Evolutionary conservation across 2,888 invertebrate genomes (phyloP).

Genomic region (Yponomeuta cagnagella): DNA sequence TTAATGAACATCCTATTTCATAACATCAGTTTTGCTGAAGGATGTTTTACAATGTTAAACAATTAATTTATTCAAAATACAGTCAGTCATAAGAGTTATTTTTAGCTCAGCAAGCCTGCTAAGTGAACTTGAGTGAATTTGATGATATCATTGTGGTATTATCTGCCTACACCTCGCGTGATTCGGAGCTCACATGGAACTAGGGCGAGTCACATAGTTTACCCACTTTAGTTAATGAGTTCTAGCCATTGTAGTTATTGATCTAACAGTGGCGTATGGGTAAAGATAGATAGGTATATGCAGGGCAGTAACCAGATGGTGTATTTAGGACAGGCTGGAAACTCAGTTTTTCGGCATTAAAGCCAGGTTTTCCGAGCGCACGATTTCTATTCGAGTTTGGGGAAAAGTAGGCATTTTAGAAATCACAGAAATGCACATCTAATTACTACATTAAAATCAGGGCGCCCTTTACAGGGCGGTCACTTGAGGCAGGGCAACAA

Average conservation of each 20-base stretch:
- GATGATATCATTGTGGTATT: slow-evolving; percentile 17
- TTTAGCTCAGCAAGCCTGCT: neutral
- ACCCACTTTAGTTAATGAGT: slow-evolving; percentile 4
- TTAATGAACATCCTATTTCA: neutral
- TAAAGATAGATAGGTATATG: neutral
- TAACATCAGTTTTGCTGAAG: neutral
- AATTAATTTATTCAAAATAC: neutral
- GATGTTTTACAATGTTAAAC: neutral
- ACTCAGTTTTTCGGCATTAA: neutral
- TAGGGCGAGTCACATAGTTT: neutral
- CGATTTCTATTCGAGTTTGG: too few relatives aligned
- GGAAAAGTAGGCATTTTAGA: too few relatives aligned
- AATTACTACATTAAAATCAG: too few relatives aligned
- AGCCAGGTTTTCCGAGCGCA: too few relatives aligned
- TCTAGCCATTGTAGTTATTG: neutral
- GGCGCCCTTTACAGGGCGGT: too few relatives aligned
- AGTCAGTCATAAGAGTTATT: slow-evolving; percentile 11
- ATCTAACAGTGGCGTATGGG: slow-evolving; percentile 1
- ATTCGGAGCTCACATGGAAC: neutral
- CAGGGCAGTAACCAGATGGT: too few relatives aligned
- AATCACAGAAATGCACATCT: too few relatives aligned
- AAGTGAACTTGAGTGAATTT: neutral
- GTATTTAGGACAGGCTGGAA: neutral
- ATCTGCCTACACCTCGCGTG: slow-evolving; percentile 8
- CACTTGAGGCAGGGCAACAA: too few relatives aligned